A percentile compares a stretch with the other conserved stretches of the same genome.
These are phyloP conservation scores for Drosophila busckii DNA, from an alignment of 1,140 invertebrate genomes.

Conservation along the genomic window DNA sequence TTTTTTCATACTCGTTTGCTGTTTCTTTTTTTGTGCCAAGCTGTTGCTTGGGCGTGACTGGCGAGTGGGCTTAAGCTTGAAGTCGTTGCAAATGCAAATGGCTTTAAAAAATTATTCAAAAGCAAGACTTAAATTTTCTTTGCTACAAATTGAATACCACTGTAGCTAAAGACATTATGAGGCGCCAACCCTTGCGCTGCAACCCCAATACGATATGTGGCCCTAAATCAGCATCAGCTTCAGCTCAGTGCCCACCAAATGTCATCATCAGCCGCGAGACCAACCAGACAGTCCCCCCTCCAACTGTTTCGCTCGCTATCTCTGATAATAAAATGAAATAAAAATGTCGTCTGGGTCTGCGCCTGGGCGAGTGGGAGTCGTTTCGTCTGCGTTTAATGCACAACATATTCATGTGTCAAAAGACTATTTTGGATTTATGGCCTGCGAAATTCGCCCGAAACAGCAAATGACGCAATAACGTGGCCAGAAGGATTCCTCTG, in stretches of 20 bases:
- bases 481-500: slow-evolving; percentile 24
- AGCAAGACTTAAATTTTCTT: slow-evolving; percentile 1
- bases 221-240: slow-evolving; percentile 54
- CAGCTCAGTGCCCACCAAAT: slow-evolving; percentile 59
- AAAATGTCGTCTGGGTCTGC: slow-evolving; percentile 19
- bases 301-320: slow-evolving; percentile 14
- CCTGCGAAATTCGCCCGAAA: slow-evolving; percentile 52
- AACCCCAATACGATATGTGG: slow-evolving; percentile 4
- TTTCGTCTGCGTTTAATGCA: slow-evolving; percentile 60
- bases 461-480: slow-evolving; percentile 55
- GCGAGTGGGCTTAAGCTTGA: slow-evolving; percentile 1
- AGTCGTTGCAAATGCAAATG: not conserved
- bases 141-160: slow-evolving; percentile 54
- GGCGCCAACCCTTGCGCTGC: slow-evolving; percentile 20
- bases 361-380: slow-evolving; percentile 28
- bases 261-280: slow-evolving; percentile 62
- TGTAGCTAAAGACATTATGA: slow-evolving; percentile 39
- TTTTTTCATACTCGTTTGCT: no score
- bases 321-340: slow-evolving; percentile 60
- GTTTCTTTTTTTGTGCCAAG: no score
- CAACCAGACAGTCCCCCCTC: slow-evolving; percentile 1
- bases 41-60: no score
- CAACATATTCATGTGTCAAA: slow-evolving; percentile 78
- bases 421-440: slow-evolving; percentile 78
- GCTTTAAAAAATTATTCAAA: no score